A percentile compares a stretch with the other conserved stretches of the same genome.
phyloP scores from a whole-genome alignment of 2,888 invertebrate genomes.

The Gastrophysa polygoni region DNA sequence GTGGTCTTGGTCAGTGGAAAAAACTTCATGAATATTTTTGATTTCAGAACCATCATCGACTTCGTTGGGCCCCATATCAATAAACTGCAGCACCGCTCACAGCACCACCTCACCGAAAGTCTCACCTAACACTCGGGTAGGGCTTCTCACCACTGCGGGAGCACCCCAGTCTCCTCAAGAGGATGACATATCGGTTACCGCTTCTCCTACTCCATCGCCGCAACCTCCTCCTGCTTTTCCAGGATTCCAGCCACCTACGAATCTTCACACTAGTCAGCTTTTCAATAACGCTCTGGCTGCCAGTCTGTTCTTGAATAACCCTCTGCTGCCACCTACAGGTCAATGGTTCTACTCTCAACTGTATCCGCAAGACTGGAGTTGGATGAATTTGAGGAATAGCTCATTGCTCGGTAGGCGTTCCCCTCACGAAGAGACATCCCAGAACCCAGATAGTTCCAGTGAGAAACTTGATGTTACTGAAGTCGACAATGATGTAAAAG shows the following conservation, averaged over 20 bases:
- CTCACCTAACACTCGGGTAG: conserved; percentile 60
- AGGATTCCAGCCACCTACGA: conserved; percentile 54
- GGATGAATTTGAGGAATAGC: conserved; percentile 64
- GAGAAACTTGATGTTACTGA: conserved; percentile 47
- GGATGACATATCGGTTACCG: conserved; percentile 68
- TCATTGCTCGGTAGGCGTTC: conserved; percentile 34
- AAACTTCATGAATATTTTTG: conserved; percentile 17
- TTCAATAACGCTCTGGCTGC: conserved; percentile 69
- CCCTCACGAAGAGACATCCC: conserved; percentile 39
- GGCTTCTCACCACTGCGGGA: conserved; percentile 58
- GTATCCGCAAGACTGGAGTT: conserved; percentile 73
- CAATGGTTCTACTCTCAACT: conserved; percentile 81
- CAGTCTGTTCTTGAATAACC: conserved; percentile 76
- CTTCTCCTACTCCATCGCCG: conserved; percentile 66
- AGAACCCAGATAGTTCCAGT: conserved; percentile 48
- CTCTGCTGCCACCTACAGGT: conserved; percentile 75
- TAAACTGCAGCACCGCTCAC: conserved; percentile 64
- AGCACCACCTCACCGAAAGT: conserved; percentile 75
- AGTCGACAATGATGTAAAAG: conserved; percentile 41
- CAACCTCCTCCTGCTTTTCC: conserved; percentile 57
- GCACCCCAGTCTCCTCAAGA: conserved; percentile 55
- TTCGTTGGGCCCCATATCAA: conserved; percentile 57
- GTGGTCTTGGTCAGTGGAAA: no score
- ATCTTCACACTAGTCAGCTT: conserved; percentile 54
- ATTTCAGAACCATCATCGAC: conserved; percentile 55